Base-by-base conservation (phyloP, 2,113 vertebrate genomes). In the Thryonomys swinderianus region DNA sequence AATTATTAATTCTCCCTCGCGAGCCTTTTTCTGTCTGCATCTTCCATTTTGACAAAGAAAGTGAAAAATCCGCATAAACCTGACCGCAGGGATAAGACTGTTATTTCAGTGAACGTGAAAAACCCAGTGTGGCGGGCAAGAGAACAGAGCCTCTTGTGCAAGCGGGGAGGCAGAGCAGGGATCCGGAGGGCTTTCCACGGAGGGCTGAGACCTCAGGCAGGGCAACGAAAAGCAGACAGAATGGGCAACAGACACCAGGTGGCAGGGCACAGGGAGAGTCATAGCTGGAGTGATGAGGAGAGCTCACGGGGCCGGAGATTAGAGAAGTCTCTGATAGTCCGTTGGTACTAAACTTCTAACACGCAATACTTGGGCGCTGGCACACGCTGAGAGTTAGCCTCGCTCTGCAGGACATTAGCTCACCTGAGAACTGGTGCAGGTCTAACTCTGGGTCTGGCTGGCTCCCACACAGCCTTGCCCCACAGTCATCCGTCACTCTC, bases 31-130 rank as follows among this genome's bases (percentile, higher is more conserved):
- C 85, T 42, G n/a, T 64, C 61, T 30, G 5, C 0, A 1, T 66
- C 69, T 86, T 86, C 59, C 57, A 7, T 76, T 94, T 92, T 67
- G 74, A 92, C 42, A 90, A 78, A 81, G 27, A 37, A 7, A 27
- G 10, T 34, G 17, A 69, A 9, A 23, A 34, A 0, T 6, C 0
- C 11, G 10, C 7, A 93, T 2, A 73, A 40, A 37, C 0, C 0
- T 30, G 17, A 66, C 71, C 51, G 17, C 51, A 93, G 2, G 0
- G 4, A 74, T 55, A 78, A 53, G 59, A 45, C 2, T 14, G 0
- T 20, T 0, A 34, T 42, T 93, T 88, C 59, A 40, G 51, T 25
- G 53, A 64, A 30, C 59, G 17, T 9, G 14, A 91, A 85, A n/a
- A 79, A 79, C 66, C 23, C 73, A 23, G 9, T 11, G 53, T 79